Evolutionary conservation across 2,888 invertebrate genomes (phyloP).

Genomic region (Morinoia aosen): DNA sequence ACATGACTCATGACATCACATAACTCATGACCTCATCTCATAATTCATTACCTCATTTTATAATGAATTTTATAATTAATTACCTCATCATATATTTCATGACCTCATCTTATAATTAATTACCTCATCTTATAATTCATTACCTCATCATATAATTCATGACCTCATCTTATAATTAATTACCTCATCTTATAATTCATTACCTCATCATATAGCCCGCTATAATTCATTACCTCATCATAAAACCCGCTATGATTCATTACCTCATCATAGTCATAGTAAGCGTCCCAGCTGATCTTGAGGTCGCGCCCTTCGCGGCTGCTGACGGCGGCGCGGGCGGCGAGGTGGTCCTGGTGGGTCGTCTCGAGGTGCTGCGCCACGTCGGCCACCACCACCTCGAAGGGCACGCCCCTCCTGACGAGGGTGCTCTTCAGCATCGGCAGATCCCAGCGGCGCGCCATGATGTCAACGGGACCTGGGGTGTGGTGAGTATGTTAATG

Average conservation of each 20-base stretch:
- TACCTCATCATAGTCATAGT: constrained; percentile 60
- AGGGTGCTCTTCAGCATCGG: constrained; percentile 54
- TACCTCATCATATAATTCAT: no score
- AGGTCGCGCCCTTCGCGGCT: neutral
- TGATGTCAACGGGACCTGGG: constrained; percentile 60
- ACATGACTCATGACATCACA: no score
- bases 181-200: no score
- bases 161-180: no score
- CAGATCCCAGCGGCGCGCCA: constrained; percentile 58
- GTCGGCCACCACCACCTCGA: constrained; percentile 48
- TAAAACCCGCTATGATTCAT: neutral
- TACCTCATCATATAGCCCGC: no score
- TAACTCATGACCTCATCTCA: no score
- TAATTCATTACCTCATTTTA: no score
- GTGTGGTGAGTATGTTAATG: neutral
- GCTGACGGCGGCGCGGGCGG: neutral
- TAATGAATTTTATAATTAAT: no score
- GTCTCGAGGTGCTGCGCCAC: constrained; percentile 49
- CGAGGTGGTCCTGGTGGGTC: constrained; percentile 5
- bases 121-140: no score
- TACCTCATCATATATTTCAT: no score
- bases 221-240: no score
- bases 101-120: no score
- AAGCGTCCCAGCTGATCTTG: constrained; percentile 54
- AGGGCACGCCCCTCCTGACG: constrained; percentile 16